phyloP scores from a whole-genome alignment of 2,888 invertebrate genomes.

The Microplitis manilae region DNA sequence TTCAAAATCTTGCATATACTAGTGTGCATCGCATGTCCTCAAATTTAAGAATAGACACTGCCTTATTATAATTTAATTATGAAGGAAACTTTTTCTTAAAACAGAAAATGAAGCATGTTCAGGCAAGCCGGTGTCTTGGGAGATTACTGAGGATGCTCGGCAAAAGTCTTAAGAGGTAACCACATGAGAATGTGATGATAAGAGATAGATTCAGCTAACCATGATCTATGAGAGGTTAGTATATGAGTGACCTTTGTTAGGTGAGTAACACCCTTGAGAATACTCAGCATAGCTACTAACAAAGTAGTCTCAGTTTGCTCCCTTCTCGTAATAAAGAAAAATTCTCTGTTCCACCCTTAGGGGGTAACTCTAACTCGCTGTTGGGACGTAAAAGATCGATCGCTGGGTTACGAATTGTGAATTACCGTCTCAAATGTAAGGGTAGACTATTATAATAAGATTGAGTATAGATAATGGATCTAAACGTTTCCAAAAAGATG shows the following conservation, averaged over 20 bases:
- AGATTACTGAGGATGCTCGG: slow-evolving; percentile 67
- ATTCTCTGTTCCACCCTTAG: slow-evolving; percentile 45
- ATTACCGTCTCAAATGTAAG: slow-evolving; percentile 16
- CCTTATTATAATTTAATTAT: slow-evolving; percentile 68
- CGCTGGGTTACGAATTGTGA: slow-evolving; percentile 33
- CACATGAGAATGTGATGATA: slow-evolving; percentile 44
- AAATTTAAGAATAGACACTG: not conserved
- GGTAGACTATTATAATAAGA: not conserved
- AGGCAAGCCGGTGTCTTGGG: slow-evolving; percentile 41
- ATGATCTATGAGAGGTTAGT: slow-evolving; percentile 65
- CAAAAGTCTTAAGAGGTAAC: slow-evolving; percentile 58
- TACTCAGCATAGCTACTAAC: slow-evolving; percentile 54
- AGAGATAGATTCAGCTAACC: slow-evolving; percentile 58
- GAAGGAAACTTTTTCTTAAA: slow-evolving; percentile 58
- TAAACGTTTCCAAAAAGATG: not conserved
- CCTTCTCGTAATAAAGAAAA: slow-evolving; percentile 57
- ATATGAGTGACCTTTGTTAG: slow-evolving; percentile 67
- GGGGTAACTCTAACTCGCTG: slow-evolving; percentile 30
- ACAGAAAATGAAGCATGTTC: too few relatives aligned
- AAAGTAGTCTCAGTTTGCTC: slow-evolving; percentile 31
- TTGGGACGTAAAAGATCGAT: slow-evolving; percentile 48
- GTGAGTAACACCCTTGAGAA: slow-evolving; percentile 55
- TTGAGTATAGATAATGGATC: slow-evolving; percentile 6
- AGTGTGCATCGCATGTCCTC: too few relatives aligned
- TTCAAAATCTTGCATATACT: too few relatives aligned